Base-by-base conservation (phyloP, 2,113 vertebrate species). In the Glaucomys volans region DNA sequence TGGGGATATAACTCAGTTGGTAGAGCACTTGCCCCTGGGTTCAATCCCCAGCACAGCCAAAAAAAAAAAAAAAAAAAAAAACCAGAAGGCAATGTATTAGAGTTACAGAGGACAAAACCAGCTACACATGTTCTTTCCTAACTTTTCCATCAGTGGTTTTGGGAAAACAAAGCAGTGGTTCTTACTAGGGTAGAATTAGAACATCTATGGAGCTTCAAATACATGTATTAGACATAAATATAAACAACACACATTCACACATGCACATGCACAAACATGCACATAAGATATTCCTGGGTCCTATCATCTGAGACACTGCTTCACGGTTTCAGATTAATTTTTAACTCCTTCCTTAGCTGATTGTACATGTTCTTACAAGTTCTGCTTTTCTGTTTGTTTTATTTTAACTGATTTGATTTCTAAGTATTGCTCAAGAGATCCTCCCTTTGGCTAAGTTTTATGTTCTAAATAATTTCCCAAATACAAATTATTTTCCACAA, bases 401-500 rank as follows among this genome's bases (percentile, higher is more conserved):
- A 7, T 66, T 89, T 69, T 82, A 62, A 67, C 47, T 80, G 26
- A 75, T 59, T 52, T 83, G 20, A 89, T 86, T 69, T 80, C 14
- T 84, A 87, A 77, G 42, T 76, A 84, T 75, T 93, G 26, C 18
- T 95, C 72, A 79, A 47, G 52, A 2, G 2, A 72, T 10, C 18
- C 22, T 85, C 32, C 40, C 40, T 91, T 62, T 95, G 85, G 67
- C 26, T 50, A 84, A 74, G 35, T 40, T 79, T 44, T 7, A 86
- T 77, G 81, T 79, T 90, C 74, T 93, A 89, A 96, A 47, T 90
- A 90, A 89, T 20, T 59, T 76, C 16, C 47, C 69, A 91, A 91
- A 69, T 74, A 57, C 22, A 79, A 96, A 93, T 88, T 83, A 83
- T 57, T 57, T 62, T 94, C 54, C 62, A 89, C 8, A 86, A 82